Evolutionary conservation across 2,797 vertebrate species (phyloP).

Genomic region (Molossus alvarezi): DNA sequence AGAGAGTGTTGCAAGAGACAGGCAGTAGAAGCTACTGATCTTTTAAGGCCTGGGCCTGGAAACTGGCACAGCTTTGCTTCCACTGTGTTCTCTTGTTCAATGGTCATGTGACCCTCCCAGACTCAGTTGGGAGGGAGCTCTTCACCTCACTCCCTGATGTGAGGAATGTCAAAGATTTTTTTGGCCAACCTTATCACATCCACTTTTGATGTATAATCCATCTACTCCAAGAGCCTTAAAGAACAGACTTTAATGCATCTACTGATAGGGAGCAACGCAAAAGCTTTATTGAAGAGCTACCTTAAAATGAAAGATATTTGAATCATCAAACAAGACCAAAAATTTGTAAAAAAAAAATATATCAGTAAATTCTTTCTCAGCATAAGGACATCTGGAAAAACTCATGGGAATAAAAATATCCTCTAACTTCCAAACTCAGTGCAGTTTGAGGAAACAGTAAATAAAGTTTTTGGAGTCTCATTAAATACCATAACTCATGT

Average conservation of each 20-base stretch:
- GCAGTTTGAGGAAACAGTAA: conserved; percentile 35
- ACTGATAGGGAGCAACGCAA: neutral
- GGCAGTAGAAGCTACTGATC: neutral
- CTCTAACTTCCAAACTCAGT: conserved; percentile 38
- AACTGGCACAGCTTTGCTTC: neutral
- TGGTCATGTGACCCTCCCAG: neutral
- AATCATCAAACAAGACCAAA: conserved; percentile 44
- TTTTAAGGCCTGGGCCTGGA: neutral
- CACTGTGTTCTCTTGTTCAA: neutral
- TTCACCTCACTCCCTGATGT: neutral
- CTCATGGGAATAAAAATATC: conserved; percentile 14
- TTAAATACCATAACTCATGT: conserved; percentile 1
- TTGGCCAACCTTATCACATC: neutral
- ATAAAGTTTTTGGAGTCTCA: neutral
- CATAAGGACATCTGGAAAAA: conserved; percentile 41
- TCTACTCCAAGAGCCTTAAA: neutral
- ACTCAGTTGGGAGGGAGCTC: neutral
- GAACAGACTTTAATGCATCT: neutral
- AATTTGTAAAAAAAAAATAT: neutral
- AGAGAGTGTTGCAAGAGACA: neutral
- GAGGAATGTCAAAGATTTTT: neutral
- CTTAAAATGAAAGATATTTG: conserved; percentile 34
- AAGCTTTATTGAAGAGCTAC: neutral
- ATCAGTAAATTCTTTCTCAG: neutral
- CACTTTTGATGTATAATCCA: neutral